Evolutionary conservation across 2,113 vertebrate species (phyloP).

Genomic region (Panthera tigris): DNA sequence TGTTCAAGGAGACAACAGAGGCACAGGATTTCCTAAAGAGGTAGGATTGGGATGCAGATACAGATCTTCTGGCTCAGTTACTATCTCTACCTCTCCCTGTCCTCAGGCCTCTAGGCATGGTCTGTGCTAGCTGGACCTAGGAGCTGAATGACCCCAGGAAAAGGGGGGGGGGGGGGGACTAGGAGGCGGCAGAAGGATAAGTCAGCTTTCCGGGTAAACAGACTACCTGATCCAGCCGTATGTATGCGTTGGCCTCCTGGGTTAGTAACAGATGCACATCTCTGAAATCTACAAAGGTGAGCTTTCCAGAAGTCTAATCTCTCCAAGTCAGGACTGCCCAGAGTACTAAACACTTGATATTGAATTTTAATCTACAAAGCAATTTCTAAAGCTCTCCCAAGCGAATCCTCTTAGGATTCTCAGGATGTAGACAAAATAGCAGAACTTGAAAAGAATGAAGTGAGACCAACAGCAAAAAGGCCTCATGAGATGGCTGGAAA

Average conservation of each 20-base stretch:
- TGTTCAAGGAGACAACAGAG: neutral
- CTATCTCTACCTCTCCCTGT: neutral
- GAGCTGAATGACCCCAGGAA: neutral
- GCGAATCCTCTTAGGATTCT: constrained; percentile 63
- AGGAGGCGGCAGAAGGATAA: neutral
- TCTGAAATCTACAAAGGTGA: neutral
- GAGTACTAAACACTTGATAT: constrained; percentile 23
- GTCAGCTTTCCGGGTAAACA: neutral
- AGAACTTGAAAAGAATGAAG: constrained; percentile 54
- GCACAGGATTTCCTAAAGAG: neutral
- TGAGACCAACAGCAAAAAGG: neutral
- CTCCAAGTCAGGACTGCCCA: constrained; percentile 42
- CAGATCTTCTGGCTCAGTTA: neutral
- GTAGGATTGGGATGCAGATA: neutral
- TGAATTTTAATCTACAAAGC: constrained; percentile 67
- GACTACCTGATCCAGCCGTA: neutral
- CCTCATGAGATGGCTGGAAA: neutral
- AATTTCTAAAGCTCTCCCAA: constrained; percentile 58
- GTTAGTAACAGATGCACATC: neutral
- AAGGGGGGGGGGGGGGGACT: neutral
- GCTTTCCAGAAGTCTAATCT: constrained; percentile 64
- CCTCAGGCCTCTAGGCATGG: neutral
- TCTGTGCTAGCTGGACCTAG: neutral
- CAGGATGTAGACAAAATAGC: constrained; percentile 32
- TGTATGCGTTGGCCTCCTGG: neutral